phyloP scores from a whole-genome alignment of 2,113 vertebrate species.

The Rhinichthys klamathensis region DNA sequence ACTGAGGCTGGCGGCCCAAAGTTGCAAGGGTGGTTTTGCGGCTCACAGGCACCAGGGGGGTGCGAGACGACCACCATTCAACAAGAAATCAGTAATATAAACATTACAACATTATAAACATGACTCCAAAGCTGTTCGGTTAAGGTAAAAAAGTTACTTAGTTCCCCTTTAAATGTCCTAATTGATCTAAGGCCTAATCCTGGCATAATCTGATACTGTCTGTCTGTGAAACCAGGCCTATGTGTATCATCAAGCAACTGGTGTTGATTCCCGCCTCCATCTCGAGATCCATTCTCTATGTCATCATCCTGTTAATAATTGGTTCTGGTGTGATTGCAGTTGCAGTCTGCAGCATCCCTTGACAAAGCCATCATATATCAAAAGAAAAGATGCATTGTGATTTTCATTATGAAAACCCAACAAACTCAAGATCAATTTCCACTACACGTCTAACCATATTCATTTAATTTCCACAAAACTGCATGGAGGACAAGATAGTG shows the following conservation, averaged over 20 bases:
- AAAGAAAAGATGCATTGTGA: not conserved
- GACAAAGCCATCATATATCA: not conserved
- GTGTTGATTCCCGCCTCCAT: not conserved
- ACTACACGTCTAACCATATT: not conserved
- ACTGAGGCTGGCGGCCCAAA: too few relatives aligned
- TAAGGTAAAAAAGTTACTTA: too few relatives aligned
- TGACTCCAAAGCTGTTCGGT: too few relatives aligned
- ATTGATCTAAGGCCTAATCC: too few relatives aligned
- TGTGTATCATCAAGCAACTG: not conserved
- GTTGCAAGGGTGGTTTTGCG: too few relatives aligned
- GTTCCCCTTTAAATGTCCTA: too few relatives aligned
- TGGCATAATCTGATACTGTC: too few relatives aligned
- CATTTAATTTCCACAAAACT: conserved; percentile 6
- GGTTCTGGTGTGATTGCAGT: not conserved
- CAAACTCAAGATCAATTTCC: not conserved
- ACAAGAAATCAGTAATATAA: too few relatives aligned
- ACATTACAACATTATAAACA: too few relatives aligned
- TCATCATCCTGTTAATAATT: conserved; percentile 7
- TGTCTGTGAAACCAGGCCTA: too few relatives aligned
- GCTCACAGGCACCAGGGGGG: too few relatives aligned
- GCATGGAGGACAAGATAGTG: conserved; percentile 16
- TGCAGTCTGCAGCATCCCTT: not conserved
- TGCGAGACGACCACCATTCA: too few relatives aligned
- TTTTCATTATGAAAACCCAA: conserved; percentile 5
- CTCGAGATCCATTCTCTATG: not conserved